Percentiles rank a stretch among this genome's conserved stretches.
phyloP scores from a whole-genome alignment of 2,888 invertebrate genomes.

The Reticulitermes lucifugus region DNA sequence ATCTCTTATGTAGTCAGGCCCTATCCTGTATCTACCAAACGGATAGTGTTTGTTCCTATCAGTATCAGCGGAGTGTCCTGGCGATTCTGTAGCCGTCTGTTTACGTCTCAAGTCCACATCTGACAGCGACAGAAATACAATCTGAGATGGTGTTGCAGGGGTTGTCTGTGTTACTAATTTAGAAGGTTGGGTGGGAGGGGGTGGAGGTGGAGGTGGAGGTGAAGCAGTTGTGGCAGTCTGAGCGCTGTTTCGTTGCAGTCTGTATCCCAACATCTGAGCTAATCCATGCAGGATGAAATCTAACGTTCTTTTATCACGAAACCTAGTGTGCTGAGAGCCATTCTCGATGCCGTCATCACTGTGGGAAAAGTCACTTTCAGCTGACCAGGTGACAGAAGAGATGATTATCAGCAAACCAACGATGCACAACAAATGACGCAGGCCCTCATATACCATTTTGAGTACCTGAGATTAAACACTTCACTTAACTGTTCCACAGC shows the following conservation, averaged over 20 bases:
- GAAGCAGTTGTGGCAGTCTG: neutral
- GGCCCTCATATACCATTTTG: neutral
- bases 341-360: neutral
- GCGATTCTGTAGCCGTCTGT: neutral
- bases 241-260: neutral
- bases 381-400: neutral
- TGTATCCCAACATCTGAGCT: constrained; percentile 20
- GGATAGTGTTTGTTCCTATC: neutral
- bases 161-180: neutral
- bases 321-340: neutral
- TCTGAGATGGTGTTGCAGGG: neutral
- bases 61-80: neutral
- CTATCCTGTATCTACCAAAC: neutral
- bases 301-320: constrained; percentile 25
- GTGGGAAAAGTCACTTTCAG: neutral
- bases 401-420: neutral
- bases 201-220: neutral
- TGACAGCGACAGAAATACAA: neutral
- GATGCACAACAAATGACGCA: neutral
- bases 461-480: neutral
- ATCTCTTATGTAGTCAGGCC: too few species aligned
- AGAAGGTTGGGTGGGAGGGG: neutral
- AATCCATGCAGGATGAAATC: constrained; percentile 26
- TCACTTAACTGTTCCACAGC: neutral
- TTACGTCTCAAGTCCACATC: neutral